phyloP scores from a whole-genome alignment of 1,140 invertebrate genomes.

The Drosophila dunni region DNA sequence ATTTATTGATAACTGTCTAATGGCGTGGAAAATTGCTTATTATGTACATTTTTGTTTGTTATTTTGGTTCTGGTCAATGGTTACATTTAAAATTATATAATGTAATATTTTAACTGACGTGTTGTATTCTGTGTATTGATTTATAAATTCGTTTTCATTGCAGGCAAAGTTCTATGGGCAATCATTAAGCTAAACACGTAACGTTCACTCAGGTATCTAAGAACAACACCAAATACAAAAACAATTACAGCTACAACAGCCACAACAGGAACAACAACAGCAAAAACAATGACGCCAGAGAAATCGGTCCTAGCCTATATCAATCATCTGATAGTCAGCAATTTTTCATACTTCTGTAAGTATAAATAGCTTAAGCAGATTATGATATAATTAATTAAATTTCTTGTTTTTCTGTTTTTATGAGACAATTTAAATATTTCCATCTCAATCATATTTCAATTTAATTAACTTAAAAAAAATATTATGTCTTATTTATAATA shows the following conservation, averaged over 20 bases:
- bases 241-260: constrained; percentile 34
- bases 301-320: constrained; percentile 81
- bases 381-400: not conserved
- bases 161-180: constrained; percentile 71
- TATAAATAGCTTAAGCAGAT: constrained; percentile 30
- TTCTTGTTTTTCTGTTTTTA: constrained; percentile 5
- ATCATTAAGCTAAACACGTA: constrained; percentile 77
- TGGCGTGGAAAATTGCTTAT: constrained; percentile 52
- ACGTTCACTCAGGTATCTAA: constrained; percentile 71
- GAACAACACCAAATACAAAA: constrained; percentile 34
- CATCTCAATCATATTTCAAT: not conserved
- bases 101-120: constrained; percentile 22
- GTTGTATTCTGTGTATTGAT: constrained; percentile 60
- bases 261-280: constrained; percentile 36
- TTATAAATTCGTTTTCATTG: constrained; percentile 52
- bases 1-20: constrained; percentile 45
- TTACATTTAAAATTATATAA: constrained; percentile 4
- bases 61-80: constrained; percentile 39
- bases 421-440: not conserved
- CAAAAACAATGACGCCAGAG: constrained; percentile 76
- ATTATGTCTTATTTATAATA: no score
- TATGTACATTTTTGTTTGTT: not conserved
- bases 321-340: constrained; percentile 83
- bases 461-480: not conserved
- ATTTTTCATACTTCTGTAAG: constrained; percentile 84